A percentile compares a stretch with the other conserved stretches of the same genome.
Evolutionary conservation across 2,888 invertebrate genomes (phyloP).

Genomic region (Silvanus unidentatus): DNA sequence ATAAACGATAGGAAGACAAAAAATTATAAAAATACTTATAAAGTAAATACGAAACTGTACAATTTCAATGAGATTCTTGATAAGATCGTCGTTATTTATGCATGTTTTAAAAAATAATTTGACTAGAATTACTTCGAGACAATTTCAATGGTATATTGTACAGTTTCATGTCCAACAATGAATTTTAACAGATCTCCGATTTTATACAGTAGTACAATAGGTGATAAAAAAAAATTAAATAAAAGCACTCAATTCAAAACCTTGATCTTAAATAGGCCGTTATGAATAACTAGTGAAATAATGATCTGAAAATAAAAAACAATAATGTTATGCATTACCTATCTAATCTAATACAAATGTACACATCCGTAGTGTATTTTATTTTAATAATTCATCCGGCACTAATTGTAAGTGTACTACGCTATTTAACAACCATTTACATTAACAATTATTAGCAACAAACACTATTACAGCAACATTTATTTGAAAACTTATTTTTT

Average conservation of each 20-base stretch:
- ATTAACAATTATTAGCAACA: conserved; percentile 40
- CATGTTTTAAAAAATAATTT: neutral
- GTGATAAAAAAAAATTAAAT: too few species aligned
- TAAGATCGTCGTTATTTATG: too few species aligned
- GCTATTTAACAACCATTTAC: conserved; percentile 42
- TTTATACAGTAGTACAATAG: too few species aligned
- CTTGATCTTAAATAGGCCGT: conserved; percentile 29
- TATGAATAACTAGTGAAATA: conserved; percentile 21
- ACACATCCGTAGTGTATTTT: neutral
- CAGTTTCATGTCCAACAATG: too few species aligned
- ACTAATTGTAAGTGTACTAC: conserved; percentile 23
- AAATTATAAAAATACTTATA: too few species aligned
- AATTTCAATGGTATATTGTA: too few species aligned
- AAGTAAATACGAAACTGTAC: conserved; percentile 1
- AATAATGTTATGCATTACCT: neutral
- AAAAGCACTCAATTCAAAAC: neutral
- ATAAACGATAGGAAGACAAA: too few species aligned
- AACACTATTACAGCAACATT: conserved; percentile 37
- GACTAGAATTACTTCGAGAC: neutral
- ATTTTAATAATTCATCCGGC: neutral
- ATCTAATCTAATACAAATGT: conserved; percentile 1
- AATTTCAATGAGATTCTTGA: conserved; percentile 2
- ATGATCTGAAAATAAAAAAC: neutral
- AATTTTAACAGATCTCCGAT: too few species aligned
- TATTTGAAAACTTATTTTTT: conserved; percentile 16